Evolutionary conservation across 2,888 invertebrate species (phyloP).

Genomic region (Julus scandinavius): DNA sequence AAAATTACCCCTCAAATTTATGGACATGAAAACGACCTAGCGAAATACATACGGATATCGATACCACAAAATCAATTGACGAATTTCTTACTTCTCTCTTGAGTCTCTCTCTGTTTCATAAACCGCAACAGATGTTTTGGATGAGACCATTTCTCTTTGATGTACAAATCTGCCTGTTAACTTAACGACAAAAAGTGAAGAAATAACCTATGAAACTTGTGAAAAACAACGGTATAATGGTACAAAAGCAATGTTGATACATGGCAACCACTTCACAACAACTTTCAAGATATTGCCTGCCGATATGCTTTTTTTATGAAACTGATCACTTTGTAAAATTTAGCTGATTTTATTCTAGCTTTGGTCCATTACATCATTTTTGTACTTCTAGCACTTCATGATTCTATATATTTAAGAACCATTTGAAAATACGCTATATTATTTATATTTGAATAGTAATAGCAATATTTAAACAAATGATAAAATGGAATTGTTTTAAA

Average conservation of each 20-base stretch:
- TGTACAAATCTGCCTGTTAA: background rate
- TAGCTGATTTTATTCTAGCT: no score
- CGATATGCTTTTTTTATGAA: background rate
- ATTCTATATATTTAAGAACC: no score
- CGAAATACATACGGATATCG: background rate
- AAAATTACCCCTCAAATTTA: slow-evolving; percentile 26
- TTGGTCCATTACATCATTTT: no score
- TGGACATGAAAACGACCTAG: background rate
- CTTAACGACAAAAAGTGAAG: background rate
- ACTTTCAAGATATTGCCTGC: background rate
- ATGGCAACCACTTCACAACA: background rate
- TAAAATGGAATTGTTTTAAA: no score
- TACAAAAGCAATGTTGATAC: background rate
- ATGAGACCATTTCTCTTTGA: background rate
- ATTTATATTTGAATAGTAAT: no score
- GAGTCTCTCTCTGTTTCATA: background rate
- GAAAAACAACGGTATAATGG: background rate
- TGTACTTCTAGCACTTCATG: no score
- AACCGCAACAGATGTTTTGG: background rate
- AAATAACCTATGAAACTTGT: background rate
- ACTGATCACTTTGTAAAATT: no score
- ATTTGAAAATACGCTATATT: no score
- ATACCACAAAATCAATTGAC: background rate
- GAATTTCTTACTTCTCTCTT: background rate
- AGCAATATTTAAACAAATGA: no score